These are phyloP conservation scores for Gymnoscelis rufifasciata DNA, from an alignment of 2,888 invertebrate genomes.

Conservation along the genomic window DNA sequence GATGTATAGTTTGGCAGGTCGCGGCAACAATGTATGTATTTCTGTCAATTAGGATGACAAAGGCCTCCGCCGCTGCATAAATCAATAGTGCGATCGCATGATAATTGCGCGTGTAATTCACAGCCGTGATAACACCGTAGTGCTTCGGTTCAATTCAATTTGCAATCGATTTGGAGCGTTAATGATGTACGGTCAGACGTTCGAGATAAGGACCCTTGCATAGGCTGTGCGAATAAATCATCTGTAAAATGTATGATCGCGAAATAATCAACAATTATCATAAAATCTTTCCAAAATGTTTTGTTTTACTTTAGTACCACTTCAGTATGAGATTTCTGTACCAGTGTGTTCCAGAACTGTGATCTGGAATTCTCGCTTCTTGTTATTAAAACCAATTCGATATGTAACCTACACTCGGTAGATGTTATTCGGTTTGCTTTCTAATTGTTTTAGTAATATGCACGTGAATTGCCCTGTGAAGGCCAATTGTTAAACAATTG, in stretches of 20 bases:
- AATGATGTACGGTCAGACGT: conserved; percentile 12
- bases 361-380: no score
- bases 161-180: conserved; percentile 18
- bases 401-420: no score
- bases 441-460: no score
- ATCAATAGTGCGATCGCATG: conserved; percentile 15
- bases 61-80: conserved; percentile 13
- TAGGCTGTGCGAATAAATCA: conserved; percentile 1
- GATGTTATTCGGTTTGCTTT: no score
- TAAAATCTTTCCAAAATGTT: not conserved
- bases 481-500: no score
- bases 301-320: no score
- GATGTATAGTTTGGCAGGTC: conserved; percentile 2
- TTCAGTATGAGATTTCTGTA: no score
- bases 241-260: not conserved
- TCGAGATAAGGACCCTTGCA: conserved; percentile 12
- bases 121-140: conserved; percentile 13
- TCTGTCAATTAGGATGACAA: conserved; percentile 22
- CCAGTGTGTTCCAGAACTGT: no score
- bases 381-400: no score
- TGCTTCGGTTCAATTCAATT: conserved; percentile 19
- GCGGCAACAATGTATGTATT: conserved; percentile 10
- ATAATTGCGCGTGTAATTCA: conserved; percentile 19
- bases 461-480: no score
- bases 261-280: not conserved